Conservation (phyloP, 2,113 vertebrate genomes). For the Choloepus hoffmanni region DNA sequence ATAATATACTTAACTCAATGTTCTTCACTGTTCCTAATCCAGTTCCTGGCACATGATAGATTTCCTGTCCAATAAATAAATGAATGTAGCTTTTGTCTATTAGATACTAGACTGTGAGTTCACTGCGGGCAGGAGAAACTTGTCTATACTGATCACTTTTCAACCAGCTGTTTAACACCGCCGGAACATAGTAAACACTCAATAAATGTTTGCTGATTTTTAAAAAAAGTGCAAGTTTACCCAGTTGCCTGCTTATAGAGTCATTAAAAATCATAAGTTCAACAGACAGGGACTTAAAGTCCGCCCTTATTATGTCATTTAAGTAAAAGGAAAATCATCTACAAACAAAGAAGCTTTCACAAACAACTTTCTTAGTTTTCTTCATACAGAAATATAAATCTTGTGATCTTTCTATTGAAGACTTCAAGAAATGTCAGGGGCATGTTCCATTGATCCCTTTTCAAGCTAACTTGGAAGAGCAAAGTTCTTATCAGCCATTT, state of each 20-base stretch:
- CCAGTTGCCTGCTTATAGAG: background rate
- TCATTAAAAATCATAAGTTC: background rate
- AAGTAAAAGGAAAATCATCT: conserved; percentile 18
- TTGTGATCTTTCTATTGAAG: background rate
- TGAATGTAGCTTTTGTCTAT: background rate
- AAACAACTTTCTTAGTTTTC: background rate
- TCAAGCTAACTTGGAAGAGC: background rate
- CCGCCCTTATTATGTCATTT: background rate
- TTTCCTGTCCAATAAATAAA: background rate
- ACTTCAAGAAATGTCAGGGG: background rate
- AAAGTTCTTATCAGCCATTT: conserved; percentile 14
- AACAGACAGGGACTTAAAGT: background rate
- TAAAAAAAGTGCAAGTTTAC: background rate
- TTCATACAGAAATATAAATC: background rate
- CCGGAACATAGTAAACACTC: background rate
- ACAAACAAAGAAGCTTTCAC: background rate
- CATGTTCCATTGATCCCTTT: conserved; percentile 8
- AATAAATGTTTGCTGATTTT: background rate
- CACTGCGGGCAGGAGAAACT: background rate
- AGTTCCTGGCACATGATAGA: background rate
- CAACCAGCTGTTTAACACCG: background rate
- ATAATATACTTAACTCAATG: background rate
- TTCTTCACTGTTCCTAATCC: background rate
- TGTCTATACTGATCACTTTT: background rate
- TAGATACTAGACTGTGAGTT: background rate